These are phyloP conservation scores for Dynastes grantii DNA, from an alignment of 2,888 invertebrate genomes.

Conservation along the genomic window DNA sequence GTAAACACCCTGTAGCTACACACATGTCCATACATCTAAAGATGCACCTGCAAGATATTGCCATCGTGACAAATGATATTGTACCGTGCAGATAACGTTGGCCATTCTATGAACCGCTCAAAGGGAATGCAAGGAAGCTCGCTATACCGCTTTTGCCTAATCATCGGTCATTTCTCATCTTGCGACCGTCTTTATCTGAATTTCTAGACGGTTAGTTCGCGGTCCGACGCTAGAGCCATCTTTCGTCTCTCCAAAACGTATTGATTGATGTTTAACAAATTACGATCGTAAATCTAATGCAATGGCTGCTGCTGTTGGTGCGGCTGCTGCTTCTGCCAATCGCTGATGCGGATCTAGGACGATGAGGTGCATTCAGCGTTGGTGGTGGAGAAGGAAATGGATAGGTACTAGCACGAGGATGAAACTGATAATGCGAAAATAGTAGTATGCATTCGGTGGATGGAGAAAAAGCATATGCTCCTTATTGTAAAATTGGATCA, in stretches of 20 bases:
- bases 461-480: no score
- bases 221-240: slow-evolving; percentile 10
- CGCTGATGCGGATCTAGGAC: no score
- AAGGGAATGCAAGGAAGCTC: not conserved
- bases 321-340: no score
- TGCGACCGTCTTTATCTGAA: slow-evolving; percentile 55
- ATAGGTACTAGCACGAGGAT: not conserved
- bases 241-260: slow-evolving; percentile 17
- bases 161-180: slow-evolving; percentile 57
- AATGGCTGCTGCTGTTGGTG: not conserved
- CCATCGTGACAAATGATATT: not conserved
- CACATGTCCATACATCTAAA: not conserved
- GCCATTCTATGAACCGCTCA: not conserved
- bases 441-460: no score
- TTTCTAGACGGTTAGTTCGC: slow-evolving; percentile 57
- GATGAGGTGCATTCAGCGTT: not conserved
- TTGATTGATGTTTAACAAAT: slow-evolving; percentile 49
- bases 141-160: slow-evolving; percentile 47
- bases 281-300: slow-evolving; percentile 48
- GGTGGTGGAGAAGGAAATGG: not conserved
- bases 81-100: not conserved
- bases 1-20: not conserved
- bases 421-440: not conserved
- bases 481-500: no score
- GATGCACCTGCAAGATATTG: not conserved